Percentiles rank a stretch among this genome's conserved stretches.
Evolutionary conservation across 35 echinoderm and acorn worm species (phyloP).

Genomic region (Lytechinus variegatus): DNA sequence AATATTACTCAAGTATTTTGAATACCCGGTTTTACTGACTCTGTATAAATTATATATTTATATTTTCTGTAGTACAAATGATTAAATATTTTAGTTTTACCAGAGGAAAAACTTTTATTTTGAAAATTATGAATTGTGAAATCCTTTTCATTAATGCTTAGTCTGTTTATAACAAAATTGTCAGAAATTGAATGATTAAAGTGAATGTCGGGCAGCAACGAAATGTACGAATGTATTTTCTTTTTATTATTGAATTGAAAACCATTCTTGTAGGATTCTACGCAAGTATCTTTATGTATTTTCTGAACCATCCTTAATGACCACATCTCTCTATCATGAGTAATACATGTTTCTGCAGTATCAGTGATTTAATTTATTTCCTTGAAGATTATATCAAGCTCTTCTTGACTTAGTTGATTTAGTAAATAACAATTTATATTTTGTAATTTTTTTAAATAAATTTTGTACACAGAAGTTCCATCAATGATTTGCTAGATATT

Average conservation of each 20-base stretch:
- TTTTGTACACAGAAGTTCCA: not conserved
- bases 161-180: not conserved
- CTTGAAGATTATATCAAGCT: not conserved
- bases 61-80: not conserved
- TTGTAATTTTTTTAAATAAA: not conserved
- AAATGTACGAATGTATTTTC: not conserved
- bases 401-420: not conserved
- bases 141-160: not conserved
- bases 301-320: not conserved
- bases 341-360: no score
- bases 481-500: not conserved
- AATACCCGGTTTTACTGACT: no score
- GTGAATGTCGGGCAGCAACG: not conserved
- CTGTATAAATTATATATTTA: not conserved
- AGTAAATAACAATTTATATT: not conserved
- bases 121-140: not conserved
- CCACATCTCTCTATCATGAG: not conserved
- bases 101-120: not conserved
- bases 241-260: not conserved
- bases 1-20: no score
- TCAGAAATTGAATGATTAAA: not conserved
- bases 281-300: not conserved
- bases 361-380: not conserved
- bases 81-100: not conserved
- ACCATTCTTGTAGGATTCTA: not conserved